These are phyloP conservation scores for Xestia rhomboidea DNA, from an alignment of 2,888 invertebrate genomes.

Conservation along the genomic window DNA sequence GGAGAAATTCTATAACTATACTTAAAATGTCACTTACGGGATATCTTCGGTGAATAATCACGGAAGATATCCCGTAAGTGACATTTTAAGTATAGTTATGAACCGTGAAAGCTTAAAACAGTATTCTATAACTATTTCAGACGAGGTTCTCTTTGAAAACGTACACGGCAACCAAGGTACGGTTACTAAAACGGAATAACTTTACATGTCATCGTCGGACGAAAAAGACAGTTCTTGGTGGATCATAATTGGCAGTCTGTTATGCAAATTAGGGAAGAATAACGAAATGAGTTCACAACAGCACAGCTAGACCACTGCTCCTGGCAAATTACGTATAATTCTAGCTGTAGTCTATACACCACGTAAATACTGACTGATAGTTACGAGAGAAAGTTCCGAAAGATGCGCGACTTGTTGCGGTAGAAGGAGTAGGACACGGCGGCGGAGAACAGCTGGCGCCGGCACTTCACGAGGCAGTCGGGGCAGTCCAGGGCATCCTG, in stretches of 20 bases:
- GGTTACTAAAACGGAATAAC: not conserved
- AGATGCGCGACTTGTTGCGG: constrained; percentile 12
- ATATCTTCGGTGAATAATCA: no score
- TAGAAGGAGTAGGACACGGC: constrained; percentile 50
- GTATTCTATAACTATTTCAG: no score
- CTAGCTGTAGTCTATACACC: not conserved
- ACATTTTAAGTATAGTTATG: no score
- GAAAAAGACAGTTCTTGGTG: not conserved
- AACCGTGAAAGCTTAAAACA: no score
- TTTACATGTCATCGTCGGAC: not conserved
- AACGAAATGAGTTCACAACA: not conserved
- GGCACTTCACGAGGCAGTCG: constrained; percentile 74
- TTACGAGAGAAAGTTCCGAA: constrained; percentile 58
- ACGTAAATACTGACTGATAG: not conserved
- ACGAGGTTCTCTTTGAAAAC: not conserved
- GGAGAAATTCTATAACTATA: not conserved
- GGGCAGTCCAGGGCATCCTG: constrained; percentile 74
- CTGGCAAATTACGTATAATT: not conserved
- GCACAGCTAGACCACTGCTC: not conserved
- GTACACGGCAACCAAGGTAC: not conserved
- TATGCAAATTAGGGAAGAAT: not conserved
- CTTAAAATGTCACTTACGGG: no score
- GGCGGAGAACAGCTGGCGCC: constrained; percentile 66
- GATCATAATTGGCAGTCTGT: not conserved
- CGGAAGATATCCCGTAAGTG: no score